These are phyloP conservation scores for Chionoecetes opilio DNA, from an alignment of 1,140 invertebrate genomes.

Conservation along the genomic window DNA sequence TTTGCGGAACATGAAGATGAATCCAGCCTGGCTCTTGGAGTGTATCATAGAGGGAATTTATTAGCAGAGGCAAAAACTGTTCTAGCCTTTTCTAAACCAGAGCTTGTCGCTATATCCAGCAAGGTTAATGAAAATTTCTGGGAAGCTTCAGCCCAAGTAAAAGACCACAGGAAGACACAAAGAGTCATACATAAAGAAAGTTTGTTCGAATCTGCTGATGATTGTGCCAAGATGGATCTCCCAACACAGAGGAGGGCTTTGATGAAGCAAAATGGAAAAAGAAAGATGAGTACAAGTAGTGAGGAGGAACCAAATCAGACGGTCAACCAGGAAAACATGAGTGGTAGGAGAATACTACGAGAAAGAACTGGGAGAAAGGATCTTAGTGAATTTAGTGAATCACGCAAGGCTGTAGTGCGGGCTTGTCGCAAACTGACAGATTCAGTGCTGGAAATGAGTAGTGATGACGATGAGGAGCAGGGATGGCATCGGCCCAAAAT, in stretches of 20 bases:
- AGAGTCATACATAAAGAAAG: not conserved
- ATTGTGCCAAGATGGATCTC: not conserved
- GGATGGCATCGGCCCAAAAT: not conserved
- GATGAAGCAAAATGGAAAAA: not conserved
- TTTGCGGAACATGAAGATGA: not conserved
- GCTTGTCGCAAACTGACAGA: slow-evolving; percentile 35
- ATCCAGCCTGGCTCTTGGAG: not conserved
- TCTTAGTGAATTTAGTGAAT: too few relatives aligned
- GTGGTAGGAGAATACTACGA: not conserved
- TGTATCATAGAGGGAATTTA: too few relatives aligned
- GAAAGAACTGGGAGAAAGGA: not conserved
- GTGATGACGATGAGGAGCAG: slow-evolving; percentile 42
- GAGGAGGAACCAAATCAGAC: slow-evolving; percentile 1
- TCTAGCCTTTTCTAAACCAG: too few relatives aligned
- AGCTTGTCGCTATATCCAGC: not conserved
- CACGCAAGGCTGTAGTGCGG: not conserved
- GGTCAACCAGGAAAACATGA: slow-evolving; percentile 56
- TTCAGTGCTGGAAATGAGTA: slow-evolving; percentile 62
- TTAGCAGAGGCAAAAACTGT: too few relatives aligned
- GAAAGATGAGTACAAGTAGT: not conserved
- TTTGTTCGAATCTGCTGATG: not conserved
- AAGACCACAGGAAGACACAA: not conserved
- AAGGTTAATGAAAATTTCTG: not conserved
- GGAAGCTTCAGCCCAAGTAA: not conserved
- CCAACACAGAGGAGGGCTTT: not conserved